Base-by-base conservation (phyloP, 2,113 vertebrate genomes). In the Chrysochloris asiatica region DNA sequence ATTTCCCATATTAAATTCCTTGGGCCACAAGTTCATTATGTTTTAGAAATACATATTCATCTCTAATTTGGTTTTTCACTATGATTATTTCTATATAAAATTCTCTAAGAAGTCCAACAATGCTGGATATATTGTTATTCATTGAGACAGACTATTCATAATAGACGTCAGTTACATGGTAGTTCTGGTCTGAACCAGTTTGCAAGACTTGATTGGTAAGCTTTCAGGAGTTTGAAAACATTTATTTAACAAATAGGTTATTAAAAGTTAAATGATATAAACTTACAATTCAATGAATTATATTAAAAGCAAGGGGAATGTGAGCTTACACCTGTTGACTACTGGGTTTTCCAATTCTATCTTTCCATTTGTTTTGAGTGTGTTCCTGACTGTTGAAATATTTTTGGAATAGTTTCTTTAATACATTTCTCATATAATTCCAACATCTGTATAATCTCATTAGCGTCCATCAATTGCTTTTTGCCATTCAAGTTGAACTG, bases 161-260 rank as follows among this genome's bases (percentile, higher is more conserved):
- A 59, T 30, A 21, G 43, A 33, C 38, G 41, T 76, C 75, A 63
- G 4, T 56, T 43, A 26, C 36, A 45, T 36, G 28, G 19, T 72
- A 73, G 21, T 45, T 10, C 7, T 61, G 41, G 8, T 36, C 81
- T 47, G 8, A 38, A 16, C 19, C 16, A 30, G 14, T 86, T 90
- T 13, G 4, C 19, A 24, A 56, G 45, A 80, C 30, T 6, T 28
- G 12, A 56, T 6, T 41, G 4, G 36, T 84, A 36, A 73, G 56
- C 63, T 82, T 76, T 94, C 50, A 84, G 16, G 19, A 93, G 88
- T 75, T 87, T 85, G 4, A 61, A 86, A 86, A 76, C 16, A 30
- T 8, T n/a, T 82, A 78, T 45, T 65, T 30, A 75, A 90, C 47
- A 17, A 3, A 83, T 11, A 17, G 10, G 10, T 19, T 65, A 24